Conservation (phyloP, 2,888 invertebrate genomes). For the Drosophila anomelani region DNA sequence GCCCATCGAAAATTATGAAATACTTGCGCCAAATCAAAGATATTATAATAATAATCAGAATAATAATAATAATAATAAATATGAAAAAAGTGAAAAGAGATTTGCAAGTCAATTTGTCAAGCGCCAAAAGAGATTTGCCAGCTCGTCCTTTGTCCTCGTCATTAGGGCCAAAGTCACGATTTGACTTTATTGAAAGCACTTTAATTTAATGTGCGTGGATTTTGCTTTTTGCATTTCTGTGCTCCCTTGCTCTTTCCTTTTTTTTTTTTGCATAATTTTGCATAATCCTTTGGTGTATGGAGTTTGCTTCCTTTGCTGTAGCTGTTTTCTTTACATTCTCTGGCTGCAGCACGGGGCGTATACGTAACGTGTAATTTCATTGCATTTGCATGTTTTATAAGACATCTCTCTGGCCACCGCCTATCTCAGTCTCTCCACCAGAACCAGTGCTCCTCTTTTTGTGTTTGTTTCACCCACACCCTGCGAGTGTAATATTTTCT, state of each 20-base stretch:
- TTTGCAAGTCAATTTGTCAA: conserved; percentile 79
- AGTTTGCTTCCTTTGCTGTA: conserved; percentile 19
- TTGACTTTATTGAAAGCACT: conserved; percentile 80
- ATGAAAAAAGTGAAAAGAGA: conserved; percentile 42
- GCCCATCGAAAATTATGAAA: conserved; percentile 48
- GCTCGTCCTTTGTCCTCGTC: conserved; percentile 62
- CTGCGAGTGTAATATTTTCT: conserved; percentile 14
- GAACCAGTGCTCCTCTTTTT: conserved; percentile 64
- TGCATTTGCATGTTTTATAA: conserved; percentile 76
- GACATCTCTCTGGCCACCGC: conserved; percentile 12
- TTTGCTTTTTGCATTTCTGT: conserved; percentile 51
- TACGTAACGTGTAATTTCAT: conserved; percentile 77
- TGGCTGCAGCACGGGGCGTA: conserved; percentile 65
- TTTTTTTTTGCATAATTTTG: conserved; percentile 69
- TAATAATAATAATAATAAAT: conserved; percentile 7
- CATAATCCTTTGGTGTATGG: conserved; percentile 70
- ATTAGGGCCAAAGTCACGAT: conserved; percentile 82
- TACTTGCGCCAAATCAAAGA: conserved; percentile 47
- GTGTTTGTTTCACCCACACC: conserved; percentile 45
- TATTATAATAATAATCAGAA: conserved; percentile 36
- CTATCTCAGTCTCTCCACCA: conserved; percentile 3
- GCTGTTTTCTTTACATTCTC: conserved; percentile 17
- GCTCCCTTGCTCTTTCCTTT: conserved; percentile 23
- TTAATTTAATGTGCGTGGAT: conserved; percentile 79
- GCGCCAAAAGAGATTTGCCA: conserved; percentile 31